These are phyloP conservation scores for Ochropacha duplaris DNA, from an alignment of 2,888 invertebrate genomes.

Conservation along the genomic window DNA sequence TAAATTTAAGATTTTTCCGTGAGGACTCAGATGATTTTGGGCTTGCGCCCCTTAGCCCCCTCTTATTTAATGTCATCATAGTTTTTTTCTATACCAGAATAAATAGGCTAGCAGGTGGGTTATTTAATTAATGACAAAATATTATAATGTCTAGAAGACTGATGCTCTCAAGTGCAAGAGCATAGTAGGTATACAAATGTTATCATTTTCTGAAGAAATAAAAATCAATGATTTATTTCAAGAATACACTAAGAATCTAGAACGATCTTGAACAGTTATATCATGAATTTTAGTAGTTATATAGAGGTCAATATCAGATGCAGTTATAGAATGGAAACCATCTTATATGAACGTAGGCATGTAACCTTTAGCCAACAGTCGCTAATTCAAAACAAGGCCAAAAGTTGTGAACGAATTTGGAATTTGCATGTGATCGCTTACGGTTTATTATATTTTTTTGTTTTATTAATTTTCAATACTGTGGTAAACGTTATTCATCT, in stretches of 20 bases:
- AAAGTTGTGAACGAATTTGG: constrained; percentile 13
- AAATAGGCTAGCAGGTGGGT: no score
- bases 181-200: no score
- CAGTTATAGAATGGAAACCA: neutral
- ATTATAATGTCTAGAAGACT: no score
- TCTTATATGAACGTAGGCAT: neutral
- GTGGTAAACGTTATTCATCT: neutral
- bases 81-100: no score
- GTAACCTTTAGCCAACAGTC: constrained; percentile 29
- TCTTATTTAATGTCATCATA: no score
- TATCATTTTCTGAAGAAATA: no score
- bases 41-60: no score
- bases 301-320: neutral
- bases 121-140: no score
- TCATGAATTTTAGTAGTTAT: neutral
- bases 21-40: no score
- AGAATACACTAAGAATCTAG: neutral
- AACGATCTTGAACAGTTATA: neutral
- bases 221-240: no score
- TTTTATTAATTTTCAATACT: neutral
- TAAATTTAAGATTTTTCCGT: no score
- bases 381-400: constrained; percentile 34
- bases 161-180: no score
- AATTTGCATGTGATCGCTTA: neutral
- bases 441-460: neutral